phyloP scores from a whole-genome alignment of 2,113 vertebrate genomes.

The Aldabrachelys gigantea region DNA sequence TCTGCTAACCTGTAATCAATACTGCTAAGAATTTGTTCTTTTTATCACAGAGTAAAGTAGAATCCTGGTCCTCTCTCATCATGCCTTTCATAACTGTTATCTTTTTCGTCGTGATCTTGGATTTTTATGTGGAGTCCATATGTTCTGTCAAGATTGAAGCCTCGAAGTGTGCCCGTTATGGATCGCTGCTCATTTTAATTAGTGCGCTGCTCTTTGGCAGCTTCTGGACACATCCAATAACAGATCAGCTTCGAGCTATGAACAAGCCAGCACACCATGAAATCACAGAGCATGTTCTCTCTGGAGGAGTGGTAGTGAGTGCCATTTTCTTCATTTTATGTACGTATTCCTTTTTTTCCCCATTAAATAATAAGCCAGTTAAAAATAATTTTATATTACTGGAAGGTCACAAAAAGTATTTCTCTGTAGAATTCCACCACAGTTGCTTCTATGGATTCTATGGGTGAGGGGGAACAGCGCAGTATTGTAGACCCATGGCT shows the following conservation, averaged over 20 bases:
- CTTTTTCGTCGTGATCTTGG: conserved; percentile 93
- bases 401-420: neutral
- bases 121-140: conserved; percentile 96
- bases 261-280: conserved; percentile 83
- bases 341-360: conserved; percentile 75
- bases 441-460: neutral
- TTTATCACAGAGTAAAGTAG: conserved; percentile 92
- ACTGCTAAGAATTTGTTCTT: neutral
- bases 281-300: conserved; percentile 95
- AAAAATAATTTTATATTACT: neutral
- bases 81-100: conserved; percentile 91
- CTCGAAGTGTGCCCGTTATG: conserved; percentile 88
- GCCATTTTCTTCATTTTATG: conserved; percentile 95
- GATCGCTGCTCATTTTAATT: conserved; percentile 86
- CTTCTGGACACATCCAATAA: conserved; percentile 96
- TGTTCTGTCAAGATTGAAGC: conserved; percentile 93
- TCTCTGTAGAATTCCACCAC: neutral
- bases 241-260: conserved; percentile 91
- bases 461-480: neutral
- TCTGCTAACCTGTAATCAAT: neutral
- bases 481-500: neutral
- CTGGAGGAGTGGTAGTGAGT: conserved; percentile 96
- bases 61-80: conserved; percentile 93
- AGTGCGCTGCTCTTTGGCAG: conserved; percentile 93
- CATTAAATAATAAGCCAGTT: neutral